Percentiles rank a stretch among this genome's conserved stretches.
phyloP scores from a whole-genome alignment of 2,797 vertebrate species.

The Crax fasciolata region DNA sequence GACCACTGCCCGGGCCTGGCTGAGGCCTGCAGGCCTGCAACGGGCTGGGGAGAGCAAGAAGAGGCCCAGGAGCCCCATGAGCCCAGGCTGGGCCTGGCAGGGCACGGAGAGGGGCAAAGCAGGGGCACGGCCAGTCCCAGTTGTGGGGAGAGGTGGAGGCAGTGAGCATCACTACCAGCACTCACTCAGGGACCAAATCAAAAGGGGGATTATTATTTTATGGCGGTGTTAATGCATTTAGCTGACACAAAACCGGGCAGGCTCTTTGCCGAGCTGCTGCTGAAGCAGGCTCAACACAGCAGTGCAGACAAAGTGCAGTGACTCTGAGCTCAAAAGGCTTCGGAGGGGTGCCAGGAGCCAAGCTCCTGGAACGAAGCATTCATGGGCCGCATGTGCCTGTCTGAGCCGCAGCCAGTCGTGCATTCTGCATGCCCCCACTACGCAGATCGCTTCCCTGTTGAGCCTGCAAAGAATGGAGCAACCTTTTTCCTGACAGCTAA shows the following conservation, averaged over 20 bases:
- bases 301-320: constrained; percentile 19
- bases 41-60: neutral
- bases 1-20: neutral
- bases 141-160: neutral
- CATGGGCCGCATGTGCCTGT: constrained; percentile 18
- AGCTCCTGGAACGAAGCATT: constrained; percentile 67
- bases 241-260: constrained; percentile 58
- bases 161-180: neutral
- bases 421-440: constrained; percentile 53
- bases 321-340: constrained; percentile 68
- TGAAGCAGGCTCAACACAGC: neutral
- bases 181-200: constrained; percentile 52
- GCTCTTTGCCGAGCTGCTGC: constrained; percentile 39
- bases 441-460: neutral
- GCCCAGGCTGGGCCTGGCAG: neutral
- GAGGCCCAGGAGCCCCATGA: neutral
- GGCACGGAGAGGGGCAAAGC: neutral
- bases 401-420: constrained; percentile 61
- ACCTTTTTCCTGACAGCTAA: constrained; percentile 35
- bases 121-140: neutral
- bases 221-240: constrained; percentile 55
- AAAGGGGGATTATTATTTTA: constrained; percentile 72
- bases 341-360: constrained; percentile 55
- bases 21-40: neutral
- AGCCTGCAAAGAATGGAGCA: constrained; percentile 19